These are phyloP conservation scores for Gephyroberyx darwinii DNA, from an alignment of 2,797 vertebrate genomes.

Conservation along the genomic window DNA sequence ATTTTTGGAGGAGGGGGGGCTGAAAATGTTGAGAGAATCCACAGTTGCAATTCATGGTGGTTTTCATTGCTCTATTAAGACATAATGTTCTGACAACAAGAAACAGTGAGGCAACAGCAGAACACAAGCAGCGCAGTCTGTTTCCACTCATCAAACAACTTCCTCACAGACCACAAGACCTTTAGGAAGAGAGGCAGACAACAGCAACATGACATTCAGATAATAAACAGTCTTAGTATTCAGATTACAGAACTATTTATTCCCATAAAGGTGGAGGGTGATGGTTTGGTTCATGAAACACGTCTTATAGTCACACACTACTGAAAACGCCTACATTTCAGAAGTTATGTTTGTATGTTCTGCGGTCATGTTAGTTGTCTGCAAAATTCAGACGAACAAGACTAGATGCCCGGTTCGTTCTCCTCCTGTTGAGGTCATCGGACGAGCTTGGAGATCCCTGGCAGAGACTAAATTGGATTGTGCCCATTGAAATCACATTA, in stretches of 20 bases:
- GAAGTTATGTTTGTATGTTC: constrained; percentile 14
- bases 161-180: constrained; percentile 31
- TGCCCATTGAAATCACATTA: constrained; percentile 36
- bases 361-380: background rate
- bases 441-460: background rate
- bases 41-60: background rate
- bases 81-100: constrained; percentile 28
- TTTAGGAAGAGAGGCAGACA: constrained; percentile 17
- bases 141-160: constrained; percentile 14
- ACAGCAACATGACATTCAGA: background rate
- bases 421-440: constrained; percentile 18
- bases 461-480: constrained; percentile 40
- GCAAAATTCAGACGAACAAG: constrained; percentile 13
- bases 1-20: too few species aligned
- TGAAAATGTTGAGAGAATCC: too few species aligned
- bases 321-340: constrained; percentile 7
- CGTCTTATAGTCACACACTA: background rate
- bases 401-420: background rate
- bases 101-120: constrained; percentile 27
- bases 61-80: background rate
- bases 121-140: background rate
- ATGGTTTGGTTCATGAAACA: background rate
- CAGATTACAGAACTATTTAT: background rate
- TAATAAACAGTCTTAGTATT: constrained; percentile 2
- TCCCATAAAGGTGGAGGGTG: background rate